Base-by-base conservation (phyloP, 2,888 invertebrate species). In the Ochlodes sylvanus region DNA sequence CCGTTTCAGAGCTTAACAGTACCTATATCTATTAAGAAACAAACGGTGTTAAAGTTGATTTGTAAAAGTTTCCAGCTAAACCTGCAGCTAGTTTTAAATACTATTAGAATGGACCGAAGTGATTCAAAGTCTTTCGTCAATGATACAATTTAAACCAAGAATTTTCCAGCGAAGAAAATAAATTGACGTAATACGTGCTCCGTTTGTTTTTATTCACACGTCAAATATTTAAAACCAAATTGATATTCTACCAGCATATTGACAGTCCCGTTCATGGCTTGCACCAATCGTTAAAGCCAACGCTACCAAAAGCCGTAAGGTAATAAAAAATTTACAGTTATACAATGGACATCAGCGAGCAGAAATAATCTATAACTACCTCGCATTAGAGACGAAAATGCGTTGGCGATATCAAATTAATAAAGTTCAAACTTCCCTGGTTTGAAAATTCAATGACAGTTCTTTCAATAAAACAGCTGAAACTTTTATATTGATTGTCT, bases 311-410 rank as follows among this genome's bases (percentile, higher is more conserved):
- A 83, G 73, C 77, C 73, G 74, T 73, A 76, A 71, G 79, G 82
- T 83, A 86, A 87, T 85, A 84, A 86, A 85, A 87, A 75, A 82
- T 80, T 82, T 73, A 71, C 72, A 72, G 72, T 69, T 76, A 75
- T 73, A 69, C 68, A 41, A 63, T 38, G 65, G 71, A 68, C 71
- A 62, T 17, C 21, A 14, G 19, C 71, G 70, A 68, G 72, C 75
- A 73, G 79, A 75, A 76, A 76, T 77, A 69, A 73, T 66, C 70
- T 75, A 75, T 79, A 78, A 72, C 63, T 67, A 15, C 12, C n/a
- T 10, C 9, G 42, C 6, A n/a, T 68, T 72, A 77, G 67, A 71
- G 76, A 68, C 61, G 58, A 70, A 38, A 65, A 41, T 73, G 56
- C 56, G 9, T 21, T 32, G 41, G 38, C 44, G 1, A 32, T 12